A percentile compares a stretch with the other conserved stretches of the same genome.
These are phyloP conservation scores for Poeciliopsis gracilis DNA, from an alignment of 2,797 vertebrate genomes.

Conservation along the genomic window DNA sequence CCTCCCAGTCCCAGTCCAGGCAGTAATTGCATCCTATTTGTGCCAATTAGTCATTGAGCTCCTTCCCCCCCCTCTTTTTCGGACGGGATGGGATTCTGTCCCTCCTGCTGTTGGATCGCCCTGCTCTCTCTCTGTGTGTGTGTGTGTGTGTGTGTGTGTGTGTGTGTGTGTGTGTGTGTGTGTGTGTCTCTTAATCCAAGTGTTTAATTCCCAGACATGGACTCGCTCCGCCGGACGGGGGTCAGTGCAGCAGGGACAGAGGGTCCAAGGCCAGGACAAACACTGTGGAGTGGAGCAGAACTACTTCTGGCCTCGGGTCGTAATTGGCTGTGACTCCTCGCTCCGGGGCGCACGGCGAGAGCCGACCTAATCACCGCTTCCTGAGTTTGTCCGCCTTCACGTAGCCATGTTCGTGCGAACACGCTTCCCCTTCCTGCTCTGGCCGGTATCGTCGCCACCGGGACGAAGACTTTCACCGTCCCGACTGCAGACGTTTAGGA, in stretches of 20 bases:
- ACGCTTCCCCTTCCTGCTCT: constrained; percentile 6
- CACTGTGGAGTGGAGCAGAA: constrained; percentile 54
- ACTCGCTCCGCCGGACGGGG: constrained; percentile 61
- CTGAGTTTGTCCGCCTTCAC: constrained; percentile 55
- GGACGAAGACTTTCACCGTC: too few relatives aligned
- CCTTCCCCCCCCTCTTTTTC: constrained; percentile 77
- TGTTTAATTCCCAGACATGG: constrained; percentile 68
- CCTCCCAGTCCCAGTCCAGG: constrained; percentile 73
- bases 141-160: constrained; percentile 37
- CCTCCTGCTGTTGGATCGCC: constrained; percentile 72
- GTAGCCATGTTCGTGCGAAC: constrained; percentile 44
- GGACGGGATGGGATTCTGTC: constrained; percentile 70
- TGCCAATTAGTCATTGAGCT: constrained; percentile 80
- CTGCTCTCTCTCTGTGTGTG: constrained; percentile 52
- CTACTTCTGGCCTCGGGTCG: constrained; percentile 77
- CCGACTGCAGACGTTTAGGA: background rate
- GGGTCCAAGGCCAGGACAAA: constrained; percentile 65
- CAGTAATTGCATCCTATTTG: constrained; percentile 84
- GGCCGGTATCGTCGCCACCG: constrained; percentile 22
- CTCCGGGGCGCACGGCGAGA: constrained; percentile 70
- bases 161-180: constrained; percentile 30
- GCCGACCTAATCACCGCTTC: constrained; percentile 69
- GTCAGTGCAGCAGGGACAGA: constrained; percentile 72
- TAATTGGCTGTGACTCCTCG: constrained; percentile 79
- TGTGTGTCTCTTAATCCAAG: constrained; percentile 69